Base-by-base conservation (phyloP, 1,140 invertebrate genomes). In the Philopotamus ludificatus region DNA sequence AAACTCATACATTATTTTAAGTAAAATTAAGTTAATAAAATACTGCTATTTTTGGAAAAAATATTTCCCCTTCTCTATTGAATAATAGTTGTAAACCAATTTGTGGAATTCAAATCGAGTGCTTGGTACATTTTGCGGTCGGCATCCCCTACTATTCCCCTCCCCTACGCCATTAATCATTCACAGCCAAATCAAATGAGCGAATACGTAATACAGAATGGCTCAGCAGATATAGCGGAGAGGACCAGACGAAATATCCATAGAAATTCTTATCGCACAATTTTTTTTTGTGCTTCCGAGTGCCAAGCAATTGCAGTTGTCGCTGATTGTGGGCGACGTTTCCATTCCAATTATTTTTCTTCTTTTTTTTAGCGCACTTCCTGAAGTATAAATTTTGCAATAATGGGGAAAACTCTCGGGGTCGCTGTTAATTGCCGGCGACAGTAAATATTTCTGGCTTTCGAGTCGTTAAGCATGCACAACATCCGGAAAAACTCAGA, bases 381-480 rank as follows among this genome's bases (percentile, higher is more conserved):
- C 21, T 50, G 47, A 16, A 50, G 54, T 41, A 57, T 57, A 57
- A 57, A 57, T 57, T 57, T 42, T 42, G 26, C 4, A 18, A 57
- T 28, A 42, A 57, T 39, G 34, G 21, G 28, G 54, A 28, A 57
- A 57, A 57, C 26, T 57, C 34, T 57, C 39, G 21, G 54, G n/a
- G 28, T 12, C 39, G 42, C 54, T 57, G 54, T 57, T 57, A 57
- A 57, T 57, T 57, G 54, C 54, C 34, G 54, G 34, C 54, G 54
- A 57, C 54, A 57, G 34, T 57, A 57, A 57, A 57, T 57, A 57
- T 57, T 57, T 57, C 34, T 41, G 34, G 26, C 54, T 57, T 57
- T 57, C 54, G 54, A 57, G 54, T 57, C 54, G 54, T 57, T 57
- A 57, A 57, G 54, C 54, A 57, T 57, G 54, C 54, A 57, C 54